These are phyloP conservation scores for Mormyrus proboscirostris DNA, from an alignment of 2,797 vertebrate species.

Conservation along the genomic window DNA sequence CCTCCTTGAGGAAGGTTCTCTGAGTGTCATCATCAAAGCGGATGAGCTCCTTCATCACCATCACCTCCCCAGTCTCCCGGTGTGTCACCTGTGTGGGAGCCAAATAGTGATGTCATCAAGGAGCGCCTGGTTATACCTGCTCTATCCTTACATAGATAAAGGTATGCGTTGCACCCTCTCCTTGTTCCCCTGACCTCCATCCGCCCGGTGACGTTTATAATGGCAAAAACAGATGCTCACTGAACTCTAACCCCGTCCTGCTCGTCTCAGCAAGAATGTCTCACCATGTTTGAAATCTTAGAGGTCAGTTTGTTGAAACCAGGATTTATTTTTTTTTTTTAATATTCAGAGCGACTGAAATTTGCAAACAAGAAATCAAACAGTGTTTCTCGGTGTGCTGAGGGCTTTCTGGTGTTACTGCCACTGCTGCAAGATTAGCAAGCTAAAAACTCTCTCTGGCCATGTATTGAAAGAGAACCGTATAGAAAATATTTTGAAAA, in stretches of 20 bases:
- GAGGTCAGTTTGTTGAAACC: background rate
- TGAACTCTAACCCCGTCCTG: background rate
- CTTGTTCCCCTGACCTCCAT: background rate
- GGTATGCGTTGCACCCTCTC: background rate
- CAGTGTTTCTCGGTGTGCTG: background rate
- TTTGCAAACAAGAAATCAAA: background rate
- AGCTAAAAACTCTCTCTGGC: background rate
- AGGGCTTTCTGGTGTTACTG: background rate
- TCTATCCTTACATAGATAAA: background rate
- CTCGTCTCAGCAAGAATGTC: background rate
- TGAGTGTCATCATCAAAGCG: constrained; percentile 95
- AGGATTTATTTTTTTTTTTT: background rate
- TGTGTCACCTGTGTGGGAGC: constrained; percentile 76
- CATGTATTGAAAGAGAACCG: background rate
- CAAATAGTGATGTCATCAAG: background rate
- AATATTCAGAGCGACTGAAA: background rate
- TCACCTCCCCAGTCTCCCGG: constrained; percentile 89
- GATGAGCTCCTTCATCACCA: constrained; percentile 99
- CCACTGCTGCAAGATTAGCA: background rate
- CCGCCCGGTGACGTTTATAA: background rate
- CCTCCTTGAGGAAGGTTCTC: constrained; percentile 93
- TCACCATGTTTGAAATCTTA: background rate
- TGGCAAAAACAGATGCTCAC: background rate
- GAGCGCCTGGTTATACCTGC: background rate
- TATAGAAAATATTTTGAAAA: background rate